These are phyloP conservation scores for Caenorhabditis virilis DNA, from an alignment of 2,888 invertebrate species.

Conservation along the genomic window DNA sequence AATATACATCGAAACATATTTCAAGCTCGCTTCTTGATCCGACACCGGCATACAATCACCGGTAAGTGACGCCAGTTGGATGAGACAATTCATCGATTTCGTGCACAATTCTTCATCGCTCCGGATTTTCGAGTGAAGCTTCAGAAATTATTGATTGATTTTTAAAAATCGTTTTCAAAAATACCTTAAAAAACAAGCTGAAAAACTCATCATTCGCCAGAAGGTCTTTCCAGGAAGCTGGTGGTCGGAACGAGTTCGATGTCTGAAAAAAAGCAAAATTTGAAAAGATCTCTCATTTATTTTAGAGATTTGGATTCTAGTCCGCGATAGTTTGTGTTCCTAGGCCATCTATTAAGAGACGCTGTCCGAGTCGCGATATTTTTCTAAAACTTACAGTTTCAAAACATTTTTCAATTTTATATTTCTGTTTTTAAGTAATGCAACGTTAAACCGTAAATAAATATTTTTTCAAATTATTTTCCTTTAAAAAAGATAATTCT, in stretches of 20 bases:
- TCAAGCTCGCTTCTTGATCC: constrained; percentile 21
- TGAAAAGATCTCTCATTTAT: not conserved
- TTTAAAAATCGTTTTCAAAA: constrained; percentile 23
- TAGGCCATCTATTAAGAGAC: too few relatives aligned
- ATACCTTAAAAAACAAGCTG: constrained; percentile 79
- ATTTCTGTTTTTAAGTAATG: too few relatives aligned
- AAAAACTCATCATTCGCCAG: constrained; percentile 79
- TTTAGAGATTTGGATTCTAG: not conserved
- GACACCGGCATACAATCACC: constrained; percentile 70
- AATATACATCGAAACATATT: constrained; percentile 37
- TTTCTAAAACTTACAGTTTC: too few relatives aligned
- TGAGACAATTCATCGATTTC: constrained; percentile 81
- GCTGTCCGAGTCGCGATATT: too few relatives aligned
- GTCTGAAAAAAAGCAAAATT: constrained; percentile 16
- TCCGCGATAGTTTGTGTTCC: too few relatives aligned
- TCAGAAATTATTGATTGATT: constrained; percentile 12
- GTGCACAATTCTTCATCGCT: constrained; percentile 79
- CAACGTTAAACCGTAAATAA: too few relatives aligned
- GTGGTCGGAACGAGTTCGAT: constrained; percentile 71
- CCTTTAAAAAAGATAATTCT: too few relatives aligned
- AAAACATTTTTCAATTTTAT: too few relatives aligned
- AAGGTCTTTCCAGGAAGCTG: constrained; percentile 79
- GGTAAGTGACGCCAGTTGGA: constrained; percentile 79
- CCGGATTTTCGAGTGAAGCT: constrained; percentile 80
- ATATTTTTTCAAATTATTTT: too few relatives aligned